A percentile compares a stretch with the other conserved stretches of the same genome.
Evolutionary conservation across 2,888 invertebrate genomes (phyloP).

Genomic region (Tenthredo notha): DNA sequence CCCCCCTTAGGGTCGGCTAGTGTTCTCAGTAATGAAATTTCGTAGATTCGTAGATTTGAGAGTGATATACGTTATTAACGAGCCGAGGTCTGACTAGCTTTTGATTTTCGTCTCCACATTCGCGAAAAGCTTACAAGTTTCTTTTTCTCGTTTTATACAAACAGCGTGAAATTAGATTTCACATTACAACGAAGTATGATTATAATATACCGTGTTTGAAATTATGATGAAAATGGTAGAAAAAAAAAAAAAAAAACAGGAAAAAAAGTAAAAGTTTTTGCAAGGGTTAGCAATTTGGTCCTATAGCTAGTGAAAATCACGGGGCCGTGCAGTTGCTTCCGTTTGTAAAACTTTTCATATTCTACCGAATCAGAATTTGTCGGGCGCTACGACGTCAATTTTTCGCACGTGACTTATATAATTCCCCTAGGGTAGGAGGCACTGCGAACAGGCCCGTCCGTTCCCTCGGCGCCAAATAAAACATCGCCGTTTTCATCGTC

Average conservation of each 20-base stretch:
- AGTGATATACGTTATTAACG: neutral
- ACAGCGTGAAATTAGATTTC: neutral
- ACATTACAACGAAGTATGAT: neutral
- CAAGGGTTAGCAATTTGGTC: constrained; percentile 6
- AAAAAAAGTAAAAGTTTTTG: neutral
- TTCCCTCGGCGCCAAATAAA: constrained; percentile 29
- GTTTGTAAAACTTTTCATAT: constrained; percentile 49
- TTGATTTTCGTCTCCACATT: neutral
- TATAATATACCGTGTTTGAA: neutral
- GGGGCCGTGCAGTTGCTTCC: neutral
- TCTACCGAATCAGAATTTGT: constrained; percentile 49
- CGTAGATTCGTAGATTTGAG: neutral
- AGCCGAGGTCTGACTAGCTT: neutral
- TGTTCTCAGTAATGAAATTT: neutral
- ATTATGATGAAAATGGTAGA: neutral
- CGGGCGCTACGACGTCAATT: constrained; percentile 42
- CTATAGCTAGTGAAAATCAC: neutral
- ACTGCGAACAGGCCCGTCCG: neutral
- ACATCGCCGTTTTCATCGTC: constrained; percentile 40
- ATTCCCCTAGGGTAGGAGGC: constrained; percentile 19
- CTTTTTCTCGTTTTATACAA: neutral
- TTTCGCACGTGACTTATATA: constrained; percentile 50
- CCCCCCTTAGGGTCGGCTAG: neutral
- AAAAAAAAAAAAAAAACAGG: neutral
- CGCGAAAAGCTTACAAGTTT: neutral